phyloP scores from a whole-genome alignment of 2,797 vertebrate species.

The Thalassophryne amazonica region DNA sequence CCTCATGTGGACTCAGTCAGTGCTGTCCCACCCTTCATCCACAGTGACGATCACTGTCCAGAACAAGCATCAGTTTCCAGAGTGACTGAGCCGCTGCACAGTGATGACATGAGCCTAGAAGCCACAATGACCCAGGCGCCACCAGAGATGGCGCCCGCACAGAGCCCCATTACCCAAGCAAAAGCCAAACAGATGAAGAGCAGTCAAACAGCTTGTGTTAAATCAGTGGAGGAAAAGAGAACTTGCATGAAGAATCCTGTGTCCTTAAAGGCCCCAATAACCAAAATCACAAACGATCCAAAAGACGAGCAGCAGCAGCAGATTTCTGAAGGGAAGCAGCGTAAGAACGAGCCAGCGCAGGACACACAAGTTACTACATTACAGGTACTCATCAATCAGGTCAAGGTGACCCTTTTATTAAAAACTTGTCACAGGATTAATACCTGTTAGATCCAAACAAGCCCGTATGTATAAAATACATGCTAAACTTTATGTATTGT shows the following conservation, averaged over 20 bases:
- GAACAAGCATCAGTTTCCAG: no score
- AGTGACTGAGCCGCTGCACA: neutral
- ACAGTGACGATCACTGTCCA: neutral
- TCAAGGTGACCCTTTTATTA: conserved; percentile 51
- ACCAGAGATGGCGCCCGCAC: neutral
- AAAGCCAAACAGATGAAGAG: accelerated
- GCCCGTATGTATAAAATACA: no score
- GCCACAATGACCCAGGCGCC: neutral
- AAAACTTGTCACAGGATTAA: no score
- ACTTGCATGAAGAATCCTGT: neutral
- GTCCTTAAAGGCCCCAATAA: accelerated
- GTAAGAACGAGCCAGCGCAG: neutral
- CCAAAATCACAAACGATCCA: neutral
- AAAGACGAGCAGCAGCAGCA: conserved; percentile 19
- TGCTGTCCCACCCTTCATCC: neutral
- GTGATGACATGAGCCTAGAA: neutral
- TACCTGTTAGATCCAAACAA: no score
- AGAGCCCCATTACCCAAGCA: accelerated
- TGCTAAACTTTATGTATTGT: no score
- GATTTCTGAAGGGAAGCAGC: conserved; percentile 39
- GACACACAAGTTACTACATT: neutral
- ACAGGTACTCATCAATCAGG: conserved; percentile 1
- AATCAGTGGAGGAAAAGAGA: conserved; percentile 9
- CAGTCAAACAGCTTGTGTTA: neutral
- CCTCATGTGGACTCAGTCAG: neutral